These are phyloP conservation scores for Rattus norvegicus DNA, from an alignment of 2,113 vertebrate species.

Conservation along the genomic window DNA sequence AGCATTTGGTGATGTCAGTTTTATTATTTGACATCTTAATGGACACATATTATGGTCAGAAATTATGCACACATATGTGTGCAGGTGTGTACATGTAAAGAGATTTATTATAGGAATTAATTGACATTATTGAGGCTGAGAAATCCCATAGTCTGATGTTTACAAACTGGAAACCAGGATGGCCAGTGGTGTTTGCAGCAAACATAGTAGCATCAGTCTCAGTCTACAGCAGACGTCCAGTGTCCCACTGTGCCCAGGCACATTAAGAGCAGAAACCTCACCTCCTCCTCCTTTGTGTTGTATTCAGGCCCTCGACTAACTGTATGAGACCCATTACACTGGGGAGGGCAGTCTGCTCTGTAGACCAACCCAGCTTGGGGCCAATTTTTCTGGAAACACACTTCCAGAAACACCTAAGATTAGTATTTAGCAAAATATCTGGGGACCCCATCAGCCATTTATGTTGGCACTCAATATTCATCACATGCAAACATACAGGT, in stretches of 20 bases:
- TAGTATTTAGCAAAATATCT: constrained; percentile 10
- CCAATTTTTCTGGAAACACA: neutral
- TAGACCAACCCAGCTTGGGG: too few species aligned
- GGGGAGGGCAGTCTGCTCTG: neutral
- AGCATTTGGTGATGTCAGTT: neutral
- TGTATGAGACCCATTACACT: neutral
- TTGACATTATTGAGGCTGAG: neutral
- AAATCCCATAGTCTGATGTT: neutral
- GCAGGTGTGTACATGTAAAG: neutral
- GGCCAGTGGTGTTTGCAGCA: neutral
- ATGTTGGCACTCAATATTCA: neutral
- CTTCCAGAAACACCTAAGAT: neutral
- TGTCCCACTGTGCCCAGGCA: neutral
- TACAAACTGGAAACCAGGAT: constrained; percentile 20
- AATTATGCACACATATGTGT: neutral
- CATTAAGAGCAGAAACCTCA: neutral
- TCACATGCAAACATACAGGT: neutral
- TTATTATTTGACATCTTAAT: constrained; percentile 50
- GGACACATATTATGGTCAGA: neutral
- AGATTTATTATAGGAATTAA: neutral
- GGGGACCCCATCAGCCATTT: neutral
- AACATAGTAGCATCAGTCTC: neutral
- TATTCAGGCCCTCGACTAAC: neutral
- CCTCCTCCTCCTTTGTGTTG: neutral
- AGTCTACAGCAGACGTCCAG: neutral